A percentile compares a stretch with the other conserved stretches of the same genome.
Conservation (phyloP, 2,113 vertebrate species). For the Burhinus oedicnemus region DNA sequence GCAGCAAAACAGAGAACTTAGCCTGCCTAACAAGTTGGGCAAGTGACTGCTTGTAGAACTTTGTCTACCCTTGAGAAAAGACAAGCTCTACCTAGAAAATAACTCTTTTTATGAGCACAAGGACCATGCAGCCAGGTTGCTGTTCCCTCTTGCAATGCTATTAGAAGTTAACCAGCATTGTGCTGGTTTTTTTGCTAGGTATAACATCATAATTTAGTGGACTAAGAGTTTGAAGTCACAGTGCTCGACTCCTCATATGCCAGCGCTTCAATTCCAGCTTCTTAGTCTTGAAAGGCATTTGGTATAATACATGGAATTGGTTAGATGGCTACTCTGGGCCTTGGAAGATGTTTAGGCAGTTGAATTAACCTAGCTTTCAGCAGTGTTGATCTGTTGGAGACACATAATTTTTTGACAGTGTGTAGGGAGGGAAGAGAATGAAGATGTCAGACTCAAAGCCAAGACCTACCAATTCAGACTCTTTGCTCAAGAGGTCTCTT, state of each 20-base stretch:
- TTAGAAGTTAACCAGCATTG: rapidly evolving
- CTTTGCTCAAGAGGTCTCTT: background rate
- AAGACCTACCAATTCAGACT: background rate
- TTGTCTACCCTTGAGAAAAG: background rate
- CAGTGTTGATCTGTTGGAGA: background rate
- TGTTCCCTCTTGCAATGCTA: background rate
- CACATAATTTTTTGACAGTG: background rate
- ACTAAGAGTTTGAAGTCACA: background rate
- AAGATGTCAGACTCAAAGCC: background rate
- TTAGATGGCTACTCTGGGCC: background rate
- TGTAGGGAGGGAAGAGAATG: background rate
- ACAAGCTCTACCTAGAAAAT: background rate
- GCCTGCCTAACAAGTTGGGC: background rate
- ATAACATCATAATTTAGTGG: background rate
- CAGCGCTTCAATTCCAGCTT: background rate
- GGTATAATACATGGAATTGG: background rate
- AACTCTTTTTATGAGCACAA: background rate
- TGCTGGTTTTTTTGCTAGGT: background rate
- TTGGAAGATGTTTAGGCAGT: background rate
- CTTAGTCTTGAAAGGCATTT: background rate
- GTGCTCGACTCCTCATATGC: background rate
- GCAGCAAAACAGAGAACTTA: background rate
- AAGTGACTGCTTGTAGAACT: background rate
- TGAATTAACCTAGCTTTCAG: background rate
- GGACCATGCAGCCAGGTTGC: background rate